These are phyloP conservation scores for Zoanthus sansibaricus DNA, from an alignment of 92 coral and sea anemone genomes.

Conservation along the genomic window DNA sequence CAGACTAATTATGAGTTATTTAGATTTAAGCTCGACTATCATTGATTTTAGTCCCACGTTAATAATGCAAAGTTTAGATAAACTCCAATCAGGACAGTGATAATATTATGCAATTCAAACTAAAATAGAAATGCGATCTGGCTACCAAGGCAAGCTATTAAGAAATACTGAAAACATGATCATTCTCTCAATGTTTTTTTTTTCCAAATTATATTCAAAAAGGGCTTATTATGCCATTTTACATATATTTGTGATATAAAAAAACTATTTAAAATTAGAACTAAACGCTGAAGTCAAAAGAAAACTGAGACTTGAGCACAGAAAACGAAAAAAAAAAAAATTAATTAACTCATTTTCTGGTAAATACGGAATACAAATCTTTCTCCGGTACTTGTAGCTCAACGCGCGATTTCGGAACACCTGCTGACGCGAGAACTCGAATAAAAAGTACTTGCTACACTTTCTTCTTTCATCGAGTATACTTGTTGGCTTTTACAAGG, in stretches of 20 bases:
- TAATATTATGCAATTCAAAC: neutral
- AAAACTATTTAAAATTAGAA: neutral
- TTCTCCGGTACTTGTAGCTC: conserved; percentile 14
- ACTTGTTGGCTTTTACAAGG: conserved; percentile 23
- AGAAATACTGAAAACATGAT: neutral
- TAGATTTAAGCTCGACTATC: neutral
- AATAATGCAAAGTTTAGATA: conserved; percentile 28
- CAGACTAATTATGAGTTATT: neutral
- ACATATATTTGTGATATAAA: neutral
- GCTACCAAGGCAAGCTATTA: neutral
- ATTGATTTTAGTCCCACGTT: neutral
- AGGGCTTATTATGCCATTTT: neutral
- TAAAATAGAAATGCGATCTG: conserved; percentile 11
- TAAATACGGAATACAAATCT: conserved; percentile 7
- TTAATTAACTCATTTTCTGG: neutral
- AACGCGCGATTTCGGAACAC: conserved; percentile 29
- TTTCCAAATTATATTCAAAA: neutral
- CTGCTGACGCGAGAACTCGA: conserved; percentile 38
- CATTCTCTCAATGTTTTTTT: neutral
- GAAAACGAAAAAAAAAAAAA: conserved; percentile 4
- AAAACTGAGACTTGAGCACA: conserved; percentile 24
- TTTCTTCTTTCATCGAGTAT: conserved; percentile 43
- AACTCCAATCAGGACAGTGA: neutral
- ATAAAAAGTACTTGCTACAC: neutral
- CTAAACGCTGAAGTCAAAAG: neutral